Conservation (phyloP, 2,888 invertebrate genomes). For the Epirrhoe alternata region DNA sequence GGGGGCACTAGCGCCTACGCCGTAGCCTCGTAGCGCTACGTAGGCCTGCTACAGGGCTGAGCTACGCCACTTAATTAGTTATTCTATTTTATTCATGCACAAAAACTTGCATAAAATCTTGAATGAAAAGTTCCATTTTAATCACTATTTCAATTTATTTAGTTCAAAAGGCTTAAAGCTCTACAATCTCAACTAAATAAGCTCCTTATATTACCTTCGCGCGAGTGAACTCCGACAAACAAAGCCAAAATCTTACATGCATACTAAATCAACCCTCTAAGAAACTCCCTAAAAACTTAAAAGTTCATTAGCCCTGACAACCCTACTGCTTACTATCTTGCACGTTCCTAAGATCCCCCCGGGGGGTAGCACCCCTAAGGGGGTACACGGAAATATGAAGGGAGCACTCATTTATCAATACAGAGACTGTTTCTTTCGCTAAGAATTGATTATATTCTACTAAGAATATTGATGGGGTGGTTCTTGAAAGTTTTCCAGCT, state of each 20-base stretch:
- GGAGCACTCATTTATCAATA: conserved; percentile 85
- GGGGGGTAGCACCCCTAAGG: conserved; percentile 57
- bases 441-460: conserved; percentile 84
- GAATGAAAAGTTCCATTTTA: background rate
- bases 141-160: conserved; percentile 9
- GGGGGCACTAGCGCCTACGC: conserved; percentile 68
- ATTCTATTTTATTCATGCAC: conserved; percentile 25
- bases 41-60: conserved; percentile 65
- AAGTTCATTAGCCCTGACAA: conserved; percentile 82
- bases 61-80: conserved; percentile 31
- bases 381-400: conserved; percentile 82
- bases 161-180: conserved; percentile 14
- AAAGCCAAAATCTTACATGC: conserved; percentile 48
- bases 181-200: conserved; percentile 10
- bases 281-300: conserved; percentile 70
- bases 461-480: conserved; percentile 81
- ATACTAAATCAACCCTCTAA: conserved; percentile 55
- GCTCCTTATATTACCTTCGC: conserved; percentile 16
- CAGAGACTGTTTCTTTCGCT: conserved; percentile 84
- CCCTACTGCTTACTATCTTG: conserved; percentile 82
- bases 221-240: conserved; percentile 33
- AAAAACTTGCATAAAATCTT: conserved; percentile 19
- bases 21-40: conserved; percentile 62
- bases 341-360: conserved; percentile 81
- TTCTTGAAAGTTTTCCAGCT: conserved; percentile 65